phyloP scores from a whole-genome alignment of 2,113 vertebrate genomes.

The Lycaon pictus region DNA sequence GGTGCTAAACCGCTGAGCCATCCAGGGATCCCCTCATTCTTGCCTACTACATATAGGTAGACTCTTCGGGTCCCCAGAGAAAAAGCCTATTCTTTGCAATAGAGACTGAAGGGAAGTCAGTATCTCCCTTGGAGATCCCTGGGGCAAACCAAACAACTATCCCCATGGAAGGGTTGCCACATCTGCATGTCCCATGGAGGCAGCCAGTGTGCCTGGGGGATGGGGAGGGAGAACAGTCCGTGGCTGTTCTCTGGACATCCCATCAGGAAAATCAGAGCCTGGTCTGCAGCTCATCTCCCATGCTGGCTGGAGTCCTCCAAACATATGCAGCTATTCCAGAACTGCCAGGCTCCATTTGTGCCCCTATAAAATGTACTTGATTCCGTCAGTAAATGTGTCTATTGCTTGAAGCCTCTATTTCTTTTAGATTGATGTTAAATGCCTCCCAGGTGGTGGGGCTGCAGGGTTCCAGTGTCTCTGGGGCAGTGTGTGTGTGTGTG shows the following conservation, averaged over 20 bases:
- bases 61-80: neutral
- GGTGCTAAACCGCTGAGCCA: no score
- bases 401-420: conserved; percentile 46
- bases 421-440: conserved; percentile 18
- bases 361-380: neutral
- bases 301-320: neutral
- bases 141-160: neutral
- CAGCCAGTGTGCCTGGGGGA: neutral
- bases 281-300: neutral
- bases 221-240: no score
- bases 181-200: rapidly evolving
- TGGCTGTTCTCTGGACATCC: neutral
- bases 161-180: neutral
- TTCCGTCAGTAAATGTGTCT: conserved; percentile 24
- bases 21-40: neutral
- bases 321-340: neutral
- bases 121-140: neutral
- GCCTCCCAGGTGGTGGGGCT: neutral
- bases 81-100: neutral
- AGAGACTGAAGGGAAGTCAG: neutral
- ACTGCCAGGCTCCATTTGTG: neutral
- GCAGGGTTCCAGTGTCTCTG: neutral
- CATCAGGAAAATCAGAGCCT: neutral
- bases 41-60: neutral
- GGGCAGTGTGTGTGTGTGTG: neutral